Conservation (phyloP, 2,888 invertebrate species). For the Colletes collaris region DNA sequence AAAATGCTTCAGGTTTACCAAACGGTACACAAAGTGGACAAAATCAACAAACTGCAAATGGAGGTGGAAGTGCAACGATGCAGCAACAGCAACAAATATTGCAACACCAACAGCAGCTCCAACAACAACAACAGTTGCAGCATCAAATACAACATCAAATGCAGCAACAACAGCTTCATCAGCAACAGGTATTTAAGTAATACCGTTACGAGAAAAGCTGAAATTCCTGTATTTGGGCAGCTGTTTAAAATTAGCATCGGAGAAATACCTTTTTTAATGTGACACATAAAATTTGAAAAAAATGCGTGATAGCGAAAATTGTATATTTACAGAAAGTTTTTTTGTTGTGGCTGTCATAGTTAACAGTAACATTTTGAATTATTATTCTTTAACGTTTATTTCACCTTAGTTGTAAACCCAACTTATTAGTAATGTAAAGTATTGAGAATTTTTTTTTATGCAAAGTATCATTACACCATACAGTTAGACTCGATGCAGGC, state of each 20-base stretch:
- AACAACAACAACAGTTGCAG: conserved; percentile 85
- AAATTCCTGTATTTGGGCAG: conserved; percentile 42
- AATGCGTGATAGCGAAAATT: conserved; percentile 19
- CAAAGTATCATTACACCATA: conserved; percentile 29
- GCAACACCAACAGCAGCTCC: conserved; percentile 75
- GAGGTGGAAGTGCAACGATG: conserved; percentile 70
- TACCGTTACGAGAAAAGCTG: conserved; percentile 59
- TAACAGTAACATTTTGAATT: conserved; percentile 31
- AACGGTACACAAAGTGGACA: conserved; percentile 78
- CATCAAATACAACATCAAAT: conserved; percentile 84
- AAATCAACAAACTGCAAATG: conserved; percentile 75
- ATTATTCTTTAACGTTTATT: conserved; percentile 17
- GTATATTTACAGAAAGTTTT: conserved; percentile 22
- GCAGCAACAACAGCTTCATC: conserved; percentile 85
- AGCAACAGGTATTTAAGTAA: conserved; percentile 84
- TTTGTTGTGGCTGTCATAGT: conserved; percentile 17
- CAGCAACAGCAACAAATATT: conserved; percentile 79
- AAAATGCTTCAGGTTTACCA: conserved; percentile 72
- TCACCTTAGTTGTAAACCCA: conserved; percentile 34
- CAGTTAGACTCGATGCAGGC: neutral
- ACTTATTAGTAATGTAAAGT: conserved; percentile 30
- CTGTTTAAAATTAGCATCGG: conserved; percentile 35
- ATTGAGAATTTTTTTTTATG: conserved; percentile 35
- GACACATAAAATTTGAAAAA: conserved; percentile 2
- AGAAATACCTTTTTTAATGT: conserved; percentile 24